Evolutionary conservation across 2,797 vertebrate genomes (phyloP), one percentile per base, ranked within the genome.

Genomic region (Pteropus rufus): DNA sequence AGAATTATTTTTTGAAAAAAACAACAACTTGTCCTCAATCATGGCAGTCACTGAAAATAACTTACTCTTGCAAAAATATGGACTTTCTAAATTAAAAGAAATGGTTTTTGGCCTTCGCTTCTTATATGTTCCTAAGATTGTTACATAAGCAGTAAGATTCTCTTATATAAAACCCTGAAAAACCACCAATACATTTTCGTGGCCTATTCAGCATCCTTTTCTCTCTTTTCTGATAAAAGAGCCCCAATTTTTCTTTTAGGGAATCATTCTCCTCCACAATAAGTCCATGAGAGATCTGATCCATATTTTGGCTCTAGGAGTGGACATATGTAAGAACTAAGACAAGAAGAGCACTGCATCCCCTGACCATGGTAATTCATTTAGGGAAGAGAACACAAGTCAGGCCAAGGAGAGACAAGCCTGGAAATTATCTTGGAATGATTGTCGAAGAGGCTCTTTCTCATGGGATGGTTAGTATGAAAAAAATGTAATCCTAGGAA

Each of bases 61-160:
- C 70, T 44, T 72, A 81, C 21, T 91, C 34, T 72, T 96, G 64
- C 16, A 89, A 77, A 95, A 77, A 41, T 41, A 67, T 34, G 46
- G 56, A 75, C 64, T 83, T 87, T 94, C 73, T 94, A 81, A 70
- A 93, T 81, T 34, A 90, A 92, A 75, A 86, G 34, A 89, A 82
- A 62, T 79, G 15, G 44, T 39, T 91, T 80, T 64, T 79, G n/a
- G 39, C 67, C 65, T 93, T 89, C 7, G 10, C 31, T 81, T 89
- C n/a, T 84, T 70, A 23, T 12, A 65, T 77, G 44, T 83, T 69
- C 70, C 72, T 64, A 49, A 93, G 26, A 84, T 46, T 83, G 58
- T 92, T 83, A 62, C 15, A 49, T 79, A 90, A 95, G 31, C 64
- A 73, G 36, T 56, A 77, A 67, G 80, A 41, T 69, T 92, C 60